Conservation (phyloP, 2,113 vertebrate species). For the Psephotus haematonotus region DNA sequence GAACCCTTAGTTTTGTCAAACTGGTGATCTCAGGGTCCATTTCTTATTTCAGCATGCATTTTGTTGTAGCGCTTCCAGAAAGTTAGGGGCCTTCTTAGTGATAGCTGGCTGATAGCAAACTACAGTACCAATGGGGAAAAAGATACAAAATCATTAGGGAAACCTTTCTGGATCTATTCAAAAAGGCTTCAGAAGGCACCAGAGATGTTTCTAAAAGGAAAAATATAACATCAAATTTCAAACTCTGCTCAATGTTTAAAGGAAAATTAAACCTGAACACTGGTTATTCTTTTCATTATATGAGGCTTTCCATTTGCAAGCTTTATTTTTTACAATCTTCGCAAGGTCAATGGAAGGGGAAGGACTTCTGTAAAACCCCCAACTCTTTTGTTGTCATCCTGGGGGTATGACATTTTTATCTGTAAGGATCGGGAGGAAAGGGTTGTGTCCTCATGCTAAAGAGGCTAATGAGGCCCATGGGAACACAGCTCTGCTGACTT, state of each 20-base stretch:
- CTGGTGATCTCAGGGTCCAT: background rate
- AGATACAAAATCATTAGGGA: background rate
- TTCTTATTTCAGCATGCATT: background rate
- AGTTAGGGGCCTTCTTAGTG: background rate
- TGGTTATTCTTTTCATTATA: background rate
- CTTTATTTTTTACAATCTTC: background rate
- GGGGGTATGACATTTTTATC: background rate
- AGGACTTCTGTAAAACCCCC: background rate
- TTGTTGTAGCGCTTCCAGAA: background rate
- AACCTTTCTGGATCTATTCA: too few relatives aligned
- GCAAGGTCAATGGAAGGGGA: background rate
- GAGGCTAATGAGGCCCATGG: background rate
- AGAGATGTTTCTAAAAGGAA: too few relatives aligned
- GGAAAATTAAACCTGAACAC: background rate
- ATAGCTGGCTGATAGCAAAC: background rate
- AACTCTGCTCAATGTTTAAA: background rate
- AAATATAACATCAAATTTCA: background rate
- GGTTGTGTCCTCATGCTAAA: background rate
- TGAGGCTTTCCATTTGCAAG: background rate
- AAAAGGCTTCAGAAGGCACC: too few relatives aligned
- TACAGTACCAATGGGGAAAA: background rate
- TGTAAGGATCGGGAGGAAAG: background rate
- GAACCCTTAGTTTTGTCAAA: background rate
- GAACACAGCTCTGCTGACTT: background rate
- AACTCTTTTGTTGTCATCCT: background rate